Conservation (phyloP, 2,888 invertebrate genomes). For the Dryadula phaetusa region DNA sequence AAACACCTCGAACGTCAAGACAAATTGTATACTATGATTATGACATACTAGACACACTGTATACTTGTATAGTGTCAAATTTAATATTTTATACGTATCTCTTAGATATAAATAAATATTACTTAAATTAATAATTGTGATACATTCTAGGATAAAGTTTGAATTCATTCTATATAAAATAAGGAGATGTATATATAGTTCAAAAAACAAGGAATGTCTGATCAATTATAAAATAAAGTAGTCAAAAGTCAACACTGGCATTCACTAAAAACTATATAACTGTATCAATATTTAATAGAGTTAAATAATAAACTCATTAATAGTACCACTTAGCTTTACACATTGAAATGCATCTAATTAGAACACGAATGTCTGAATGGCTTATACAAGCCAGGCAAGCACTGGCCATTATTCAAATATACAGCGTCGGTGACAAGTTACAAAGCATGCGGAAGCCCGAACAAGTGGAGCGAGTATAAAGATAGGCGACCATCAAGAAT, state of each 20-base stretch:
- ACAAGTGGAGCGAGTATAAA: slow-evolving; percentile 39
- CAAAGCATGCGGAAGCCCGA: slow-evolving; percentile 39
- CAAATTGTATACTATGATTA: slow-evolving; percentile 9
- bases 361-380: slow-evolving; percentile 12
- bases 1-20: slow-evolving; percentile 28
- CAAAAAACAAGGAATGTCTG: too few species aligned
- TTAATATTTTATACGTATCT: too few species aligned
- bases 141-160: too few species aligned
- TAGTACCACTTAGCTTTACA: not conserved
- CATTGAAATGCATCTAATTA: not conserved
- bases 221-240: too few species aligned
- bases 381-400: slow-evolving; percentile 14
- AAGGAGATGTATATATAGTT: too few species aligned
- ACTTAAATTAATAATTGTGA: too few species aligned
- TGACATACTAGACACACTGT: not conserved
- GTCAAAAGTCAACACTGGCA: too few species aligned
- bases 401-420: slow-evolving; percentile 24
- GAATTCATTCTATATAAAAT: too few species aligned
- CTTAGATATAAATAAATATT: too few species aligned
- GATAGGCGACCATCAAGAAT: slow-evolving; percentile 35
- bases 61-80: not conserved
- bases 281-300: too few species aligned
- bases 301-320: not conserved
- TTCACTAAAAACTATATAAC: too few species aligned
- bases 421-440: slow-evolving; percentile 37